phyloP scores from a whole-genome alignment of 2,113 vertebrate species.

The Burhinus oedicnemus region DNA sequence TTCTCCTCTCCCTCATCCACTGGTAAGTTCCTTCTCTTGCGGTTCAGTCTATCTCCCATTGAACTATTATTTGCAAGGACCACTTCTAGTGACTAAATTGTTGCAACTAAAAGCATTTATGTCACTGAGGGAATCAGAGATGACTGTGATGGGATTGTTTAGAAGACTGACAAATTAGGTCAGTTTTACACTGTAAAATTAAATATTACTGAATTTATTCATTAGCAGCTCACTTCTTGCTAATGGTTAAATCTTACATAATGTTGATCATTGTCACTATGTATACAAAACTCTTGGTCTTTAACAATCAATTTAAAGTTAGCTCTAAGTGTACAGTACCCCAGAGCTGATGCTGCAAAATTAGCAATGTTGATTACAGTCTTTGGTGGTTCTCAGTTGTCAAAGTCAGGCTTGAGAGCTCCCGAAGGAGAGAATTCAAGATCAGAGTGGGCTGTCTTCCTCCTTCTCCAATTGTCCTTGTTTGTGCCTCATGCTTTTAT shows the following conservation, averaged over 20 bases:
- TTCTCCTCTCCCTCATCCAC: not conserved
- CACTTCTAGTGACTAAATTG: not conserved
- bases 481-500: not conserved
- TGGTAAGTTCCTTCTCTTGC: not conserved
- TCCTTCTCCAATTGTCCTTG: not conserved
- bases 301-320: not conserved
- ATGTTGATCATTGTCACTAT: not conserved
- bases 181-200: not conserved
- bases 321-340: not conserved
- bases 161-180: not conserved
- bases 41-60: not conserved
- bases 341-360: not conserved
- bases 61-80: not conserved
- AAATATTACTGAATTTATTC: not conserved
- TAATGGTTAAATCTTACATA: not conserved
- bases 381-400: not conserved
- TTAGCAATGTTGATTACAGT: not conserved
- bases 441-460: not conserved
- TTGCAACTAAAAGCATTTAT: not conserved
- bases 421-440: not conserved
- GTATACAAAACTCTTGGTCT: not conserved
- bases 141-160: not conserved
- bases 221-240: not conserved
- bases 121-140: not conserved
- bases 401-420: not conserved